Evolutionary conservation across 2,113 vertebrate species (phyloP), one percentile per base, ranked within the genome.

Genomic region (Gobio gobio): DNA sequence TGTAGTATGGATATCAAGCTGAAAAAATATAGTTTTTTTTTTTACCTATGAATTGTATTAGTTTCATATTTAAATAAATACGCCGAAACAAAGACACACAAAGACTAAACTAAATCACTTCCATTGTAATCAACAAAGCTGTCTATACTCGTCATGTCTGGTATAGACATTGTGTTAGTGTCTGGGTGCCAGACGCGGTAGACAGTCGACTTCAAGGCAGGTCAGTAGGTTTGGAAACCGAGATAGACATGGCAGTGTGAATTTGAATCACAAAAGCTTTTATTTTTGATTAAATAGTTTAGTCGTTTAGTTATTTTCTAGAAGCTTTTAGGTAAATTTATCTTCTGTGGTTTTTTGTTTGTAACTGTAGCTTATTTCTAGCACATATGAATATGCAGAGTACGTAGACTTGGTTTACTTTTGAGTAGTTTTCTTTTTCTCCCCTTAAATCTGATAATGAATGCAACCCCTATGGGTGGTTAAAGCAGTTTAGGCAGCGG

Each of bases 391-490:
- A n/a, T 78, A 24, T 78, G 51, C 5, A 78, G 20, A 58, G 29
- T 78, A 10, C 36, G 5, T 40, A 59, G 51, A 43, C 76, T 6
- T 56, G 64, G 90, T 92, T 93, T 94, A 95, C 95, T 77, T 95
- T 93, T 86, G 91, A 94, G 95, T 93, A 94, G 94, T 96, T 95
- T 94, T 94, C 93, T 45, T 45, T 9, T 5, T 4, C 40, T 22
- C n/a, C 59, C 59, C 93, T 94, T 92, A 90, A 89, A 91, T 92
- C 92, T 94, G 92, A 91, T 97, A 97, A 97, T 97, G 92, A 97
- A 97, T 97, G 95, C 96, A 92, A 96, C 95, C 96, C 97, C 96
- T 96, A 96, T 97, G 96, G 97, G 96, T 96, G 96, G 96, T 95
- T 96, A 97, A 97, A 98, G 96, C 95, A 92, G 95, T 97, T 98